These are phyloP conservation scores for Pangasianodon hypophthalmus DNA, from an alignment of 2,113 vertebrate genomes.

Conservation along the genomic window DNA sequence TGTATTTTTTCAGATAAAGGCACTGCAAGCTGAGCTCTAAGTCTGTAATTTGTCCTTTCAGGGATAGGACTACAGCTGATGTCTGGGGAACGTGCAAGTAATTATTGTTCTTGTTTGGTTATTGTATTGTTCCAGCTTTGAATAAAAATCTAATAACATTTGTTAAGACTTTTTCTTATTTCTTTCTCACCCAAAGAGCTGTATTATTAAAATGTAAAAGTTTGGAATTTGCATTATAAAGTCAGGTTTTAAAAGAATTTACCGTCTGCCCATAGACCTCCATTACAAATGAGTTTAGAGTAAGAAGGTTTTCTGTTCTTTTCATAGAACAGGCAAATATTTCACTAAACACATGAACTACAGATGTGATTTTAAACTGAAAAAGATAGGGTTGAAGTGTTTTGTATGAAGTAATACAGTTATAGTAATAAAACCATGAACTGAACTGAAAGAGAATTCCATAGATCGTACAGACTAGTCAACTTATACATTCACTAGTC, in stretches of 20 bases:
- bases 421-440: background rate
- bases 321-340: background rate
- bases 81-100: background rate
- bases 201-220: background rate
- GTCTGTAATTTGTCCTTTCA: background rate
- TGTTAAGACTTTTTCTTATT: background rate
- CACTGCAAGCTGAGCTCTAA: background rate
- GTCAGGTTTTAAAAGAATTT: background rate
- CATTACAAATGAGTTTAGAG: no score
- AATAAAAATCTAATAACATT: background rate
- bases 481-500: background rate
- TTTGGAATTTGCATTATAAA: background rate
- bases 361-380: background rate
- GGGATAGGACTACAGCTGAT: background rate
- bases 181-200: background rate
- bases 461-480: background rate
- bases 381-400: background rate
- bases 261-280: background rate
- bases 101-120: no score
- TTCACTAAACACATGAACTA: background rate
- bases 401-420: background rate
- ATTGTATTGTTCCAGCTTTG: background rate
- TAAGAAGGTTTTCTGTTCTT: background rate
- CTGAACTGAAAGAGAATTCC: background rate
- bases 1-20: background rate